Conservation (phyloP, 2,113 vertebrate genomes). For the Chrysochloris asiatica region DNA sequence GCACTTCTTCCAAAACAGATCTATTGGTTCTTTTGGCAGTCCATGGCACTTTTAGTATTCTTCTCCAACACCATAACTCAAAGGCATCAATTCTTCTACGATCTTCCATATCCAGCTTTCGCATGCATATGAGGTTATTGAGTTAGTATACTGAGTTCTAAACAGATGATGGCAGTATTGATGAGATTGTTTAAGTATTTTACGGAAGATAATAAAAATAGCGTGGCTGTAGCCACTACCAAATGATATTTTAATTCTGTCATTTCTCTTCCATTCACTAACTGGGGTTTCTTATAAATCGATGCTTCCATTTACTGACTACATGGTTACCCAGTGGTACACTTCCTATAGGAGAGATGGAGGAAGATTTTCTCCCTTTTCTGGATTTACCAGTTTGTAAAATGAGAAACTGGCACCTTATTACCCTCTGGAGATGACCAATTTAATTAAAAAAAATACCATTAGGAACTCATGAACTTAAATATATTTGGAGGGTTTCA, state of each 20-base stretch:
- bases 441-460: not conserved
- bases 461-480: not conserved
- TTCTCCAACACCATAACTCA: no score
- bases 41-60: no score
- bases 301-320: not conserved
- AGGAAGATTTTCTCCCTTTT: not conserved
- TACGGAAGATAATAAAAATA: not conserved
- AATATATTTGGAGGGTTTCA: not conserved
- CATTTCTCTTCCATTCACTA: conserved; percentile 22
- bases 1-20: no score
- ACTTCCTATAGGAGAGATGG: not conserved
- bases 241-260: not conserved
- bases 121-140: no score
- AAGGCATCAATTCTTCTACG: no score
- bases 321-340: not conserved
- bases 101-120: no score
- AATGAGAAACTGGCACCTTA: not conserved
- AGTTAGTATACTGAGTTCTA: not conserved
- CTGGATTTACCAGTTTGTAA: not conserved
- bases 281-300: conserved; percentile 8
- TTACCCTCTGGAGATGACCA: not conserved
- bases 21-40: no score
- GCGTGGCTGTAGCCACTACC: not conserved
- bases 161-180: not conserved
- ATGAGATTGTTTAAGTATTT: not conserved